phyloP scores from a whole-genome alignment of 1,140 invertebrate species.

The Heterodera schachtii region DNA sequence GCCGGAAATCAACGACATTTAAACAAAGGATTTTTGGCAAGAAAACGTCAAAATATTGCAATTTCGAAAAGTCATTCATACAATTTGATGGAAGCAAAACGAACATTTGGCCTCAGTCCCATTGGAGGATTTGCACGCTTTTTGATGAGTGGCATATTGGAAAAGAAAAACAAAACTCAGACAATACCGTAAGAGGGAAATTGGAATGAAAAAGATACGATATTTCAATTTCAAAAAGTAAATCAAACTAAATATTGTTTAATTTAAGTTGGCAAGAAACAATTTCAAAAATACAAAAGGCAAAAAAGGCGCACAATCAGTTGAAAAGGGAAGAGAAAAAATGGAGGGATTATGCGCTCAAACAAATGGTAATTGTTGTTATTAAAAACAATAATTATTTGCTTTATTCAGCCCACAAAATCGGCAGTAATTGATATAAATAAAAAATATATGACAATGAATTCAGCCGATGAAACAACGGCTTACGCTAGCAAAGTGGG shows the following conservation, averaged over 20 bases:
- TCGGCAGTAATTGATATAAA: not conserved
- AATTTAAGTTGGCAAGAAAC: constrained; percentile 17
- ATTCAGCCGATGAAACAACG: not conserved
- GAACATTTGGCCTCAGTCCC: constrained; percentile 29
- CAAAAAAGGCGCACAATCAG: not conserved
- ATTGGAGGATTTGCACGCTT: constrained; percentile 33
- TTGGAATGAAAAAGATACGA: not conserved
- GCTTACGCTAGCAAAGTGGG: not conserved
- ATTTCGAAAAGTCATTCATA: constrained; percentile 19
- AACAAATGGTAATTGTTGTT: not conserved
- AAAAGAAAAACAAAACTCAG: constrained; percentile 24
- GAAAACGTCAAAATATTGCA: constrained; percentile 5
- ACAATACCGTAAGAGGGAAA: constrained; percentile 28
- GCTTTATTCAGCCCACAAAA: not conserved
- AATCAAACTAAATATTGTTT: constrained; percentile 4
- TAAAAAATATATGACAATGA: constrained; percentile 3
- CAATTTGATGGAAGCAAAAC: constrained; percentile 18
- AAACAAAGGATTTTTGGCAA: not conserved
- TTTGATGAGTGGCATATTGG: constrained; percentile 28
- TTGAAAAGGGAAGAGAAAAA: constrained; percentile 2
- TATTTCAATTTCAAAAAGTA: not conserved
- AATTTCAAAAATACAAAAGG: constrained; percentile 5
- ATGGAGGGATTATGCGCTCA: not conserved
- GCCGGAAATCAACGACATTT: not conserved
- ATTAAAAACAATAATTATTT: not conserved